Evolutionary conservation across 2,797 vertebrate genomes (phyloP).

Genomic region (Pipistrellus pygmaeus): DNA sequence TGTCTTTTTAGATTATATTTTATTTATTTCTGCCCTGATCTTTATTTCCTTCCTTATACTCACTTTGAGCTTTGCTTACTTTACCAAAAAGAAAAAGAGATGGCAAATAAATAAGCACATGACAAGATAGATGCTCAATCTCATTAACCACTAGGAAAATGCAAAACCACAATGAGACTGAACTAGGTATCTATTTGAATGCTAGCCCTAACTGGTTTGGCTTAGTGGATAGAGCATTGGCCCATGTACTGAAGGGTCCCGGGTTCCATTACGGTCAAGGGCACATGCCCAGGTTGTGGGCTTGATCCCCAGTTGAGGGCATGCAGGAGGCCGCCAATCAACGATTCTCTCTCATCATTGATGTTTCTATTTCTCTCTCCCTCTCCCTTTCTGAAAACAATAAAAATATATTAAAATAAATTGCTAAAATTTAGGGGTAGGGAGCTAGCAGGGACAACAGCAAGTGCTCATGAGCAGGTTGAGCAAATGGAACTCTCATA

Average conservation of each 20-base stretch:
- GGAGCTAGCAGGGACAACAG: not conserved
- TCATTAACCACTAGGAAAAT: constrained; percentile 21
- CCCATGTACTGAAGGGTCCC: too few species aligned
- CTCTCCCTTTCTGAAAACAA: too few species aligned
- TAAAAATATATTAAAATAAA: not conserved
- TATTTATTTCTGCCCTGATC: not conserved
- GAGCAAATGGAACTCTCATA: not conserved
- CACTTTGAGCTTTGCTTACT: not conserved
- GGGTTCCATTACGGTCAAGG: too few species aligned
- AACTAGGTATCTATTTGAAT: not conserved
- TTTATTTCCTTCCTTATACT: not conserved
- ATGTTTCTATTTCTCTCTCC: too few species aligned
- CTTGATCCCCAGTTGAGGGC: too few species aligned
- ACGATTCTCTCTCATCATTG: too few species aligned
- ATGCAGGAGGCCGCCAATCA: too few species aligned
- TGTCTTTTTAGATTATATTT: not conserved
- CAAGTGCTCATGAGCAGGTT: not conserved
- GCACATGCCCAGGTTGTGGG: too few species aligned
- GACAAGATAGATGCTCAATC: constrained; percentile 25
- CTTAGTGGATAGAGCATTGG: too few species aligned
- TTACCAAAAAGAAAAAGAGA: constrained; percentile 27
- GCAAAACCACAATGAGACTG: not conserved
- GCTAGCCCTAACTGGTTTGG: too few species aligned
- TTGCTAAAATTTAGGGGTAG: not conserved
- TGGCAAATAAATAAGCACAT: not conserved